phyloP scores from a whole-genome alignment of 2,113 vertebrate genomes.

The Spea multiplicata region DNA sequence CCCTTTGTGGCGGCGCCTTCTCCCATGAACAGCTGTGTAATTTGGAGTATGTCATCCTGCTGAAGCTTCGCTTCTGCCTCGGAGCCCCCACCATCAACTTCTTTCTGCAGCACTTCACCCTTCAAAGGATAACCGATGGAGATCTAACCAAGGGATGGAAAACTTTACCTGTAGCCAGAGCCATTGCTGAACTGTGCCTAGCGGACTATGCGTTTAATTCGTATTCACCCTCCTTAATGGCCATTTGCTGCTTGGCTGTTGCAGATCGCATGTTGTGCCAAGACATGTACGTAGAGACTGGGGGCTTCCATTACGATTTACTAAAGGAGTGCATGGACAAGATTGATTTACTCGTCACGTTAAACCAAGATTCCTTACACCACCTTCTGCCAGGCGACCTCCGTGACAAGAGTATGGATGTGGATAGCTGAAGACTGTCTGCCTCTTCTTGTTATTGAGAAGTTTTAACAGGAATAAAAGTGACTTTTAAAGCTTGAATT shows the following conservation, averaged over 20 bases:
- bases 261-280: conserved; percentile 69
- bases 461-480: not conserved
- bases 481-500: not conserved
- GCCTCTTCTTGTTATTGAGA: conserved; percentile 1
- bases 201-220: conserved; percentile 86
- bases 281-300: conserved; percentile 53
- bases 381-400: conserved; percentile 56
- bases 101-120: conserved; percentile 85
- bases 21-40: conserved; percentile 85
- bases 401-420: conserved; percentile 49
- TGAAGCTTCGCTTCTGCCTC: conserved; percentile 79
- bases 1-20: conserved; percentile 82
- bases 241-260: conserved; percentile 73
- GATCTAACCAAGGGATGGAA: conserved; percentile 48
- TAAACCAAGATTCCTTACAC: conserved; percentile 72
- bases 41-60: conserved; percentile 84
- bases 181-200: conserved; percentile 80
- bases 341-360: conserved; percentile 76
- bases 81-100: conserved; percentile 81
- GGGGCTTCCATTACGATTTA: conserved; percentile 52
- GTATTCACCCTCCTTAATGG: conserved; percentile 81
- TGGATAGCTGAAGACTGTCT: conserved; percentile 12
- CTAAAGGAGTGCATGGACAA: conserved; percentile 74
- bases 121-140: conserved; percentile 51
- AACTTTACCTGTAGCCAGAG: conserved; percentile 67